Conservation (phyloP, 2,888 invertebrate genomes). For the Ennomos fuscantarius region DNA sequence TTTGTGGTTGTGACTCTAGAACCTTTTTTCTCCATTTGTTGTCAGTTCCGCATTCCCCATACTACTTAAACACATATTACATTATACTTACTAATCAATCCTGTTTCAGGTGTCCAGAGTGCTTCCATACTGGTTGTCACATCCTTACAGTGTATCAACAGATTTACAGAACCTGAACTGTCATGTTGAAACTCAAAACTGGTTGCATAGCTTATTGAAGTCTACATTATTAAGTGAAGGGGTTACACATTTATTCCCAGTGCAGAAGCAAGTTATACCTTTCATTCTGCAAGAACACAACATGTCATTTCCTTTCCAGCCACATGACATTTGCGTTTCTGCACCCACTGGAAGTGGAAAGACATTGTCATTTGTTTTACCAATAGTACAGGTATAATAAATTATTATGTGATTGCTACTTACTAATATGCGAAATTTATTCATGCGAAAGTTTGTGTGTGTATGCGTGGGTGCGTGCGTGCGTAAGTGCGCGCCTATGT, state of each 20-base stretch:
- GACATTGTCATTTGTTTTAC: conserved; percentile 96
- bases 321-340: conserved; percentile 97
- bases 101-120: conserved; percentile 89
- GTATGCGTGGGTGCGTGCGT: too few relatives aligned
- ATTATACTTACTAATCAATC: neutral
- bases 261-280: conserved; percentile 91
- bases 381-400: conserved; percentile 90
- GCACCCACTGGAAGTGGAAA: conserved; percentile 99
- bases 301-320: conserved; percentile 87
- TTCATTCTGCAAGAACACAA: conserved; percentile 88
- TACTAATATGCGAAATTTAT: too few relatives aligned
- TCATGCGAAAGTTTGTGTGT: too few relatives aligned
- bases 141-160: conserved; percentile 91
- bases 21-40: too few relatives aligned
- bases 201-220: conserved; percentile 87
- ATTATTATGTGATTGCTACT: too few relatives aligned
- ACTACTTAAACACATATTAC: too few relatives aligned
- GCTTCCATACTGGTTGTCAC: conserved; percentile 94
- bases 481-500: too few relatives aligned
- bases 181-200: conserved; percentile 83
- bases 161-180: conserved; percentile 86
- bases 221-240: conserved; percentile 88
- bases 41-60: too few relatives aligned
- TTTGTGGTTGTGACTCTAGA: too few relatives aligned
- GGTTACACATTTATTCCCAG: conserved; percentile 93